These are phyloP conservation scores for Athrips mouffetella DNA, from an alignment of 2,888 invertebrate genomes.

Conservation along the genomic window DNA sequence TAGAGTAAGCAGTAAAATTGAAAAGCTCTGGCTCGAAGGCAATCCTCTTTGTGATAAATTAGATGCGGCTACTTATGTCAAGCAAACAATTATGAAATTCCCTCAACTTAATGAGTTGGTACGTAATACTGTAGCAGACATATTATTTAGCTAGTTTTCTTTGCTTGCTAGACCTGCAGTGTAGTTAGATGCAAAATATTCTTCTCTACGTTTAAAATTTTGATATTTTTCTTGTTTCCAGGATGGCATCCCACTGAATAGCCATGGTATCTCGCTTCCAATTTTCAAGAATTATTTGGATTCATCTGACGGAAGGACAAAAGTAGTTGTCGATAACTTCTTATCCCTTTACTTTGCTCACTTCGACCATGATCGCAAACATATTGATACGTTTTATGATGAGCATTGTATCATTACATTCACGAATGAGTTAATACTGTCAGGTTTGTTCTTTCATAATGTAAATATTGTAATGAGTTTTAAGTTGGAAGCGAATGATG, in stretches of 20 bases:
- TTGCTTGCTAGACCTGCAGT: too few relatives aligned
- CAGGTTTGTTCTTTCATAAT: too few relatives aligned
- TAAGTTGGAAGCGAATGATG: too few relatives aligned
- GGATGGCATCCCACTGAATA: conserved; percentile 60
- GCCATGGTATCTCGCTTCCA: conserved; percentile 47
- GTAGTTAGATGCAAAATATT: too few relatives aligned
- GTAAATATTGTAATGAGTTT: too few relatives aligned
- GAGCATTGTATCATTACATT: conserved; percentile 26
- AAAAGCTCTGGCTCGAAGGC: conserved; percentile 67
- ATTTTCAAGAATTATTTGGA: conserved; percentile 49
- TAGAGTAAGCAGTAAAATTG: conserved; percentile 62
- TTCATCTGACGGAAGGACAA: conserved; percentile 40
- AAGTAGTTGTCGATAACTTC: conserved; percentile 58
- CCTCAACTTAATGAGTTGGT: conserved; percentile 62
- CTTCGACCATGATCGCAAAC: conserved; percentile 40
- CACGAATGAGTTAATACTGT: too few relatives aligned
- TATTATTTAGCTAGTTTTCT: too few relatives aligned
- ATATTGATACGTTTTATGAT: conserved; percentile 47
- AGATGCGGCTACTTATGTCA: conserved; percentile 50
- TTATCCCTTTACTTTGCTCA: conserved; percentile 53
- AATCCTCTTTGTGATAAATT: conserved; percentile 61
- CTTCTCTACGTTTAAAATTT: too few relatives aligned
- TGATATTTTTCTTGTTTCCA: conserved; percentile 47
- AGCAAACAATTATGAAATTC: conserved; percentile 51
- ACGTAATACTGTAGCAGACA: too few relatives aligned